These are phyloP conservation scores for Hybos culiciformis DNA, from an alignment of 2,888 invertebrate species.

Conservation along the genomic window DNA sequence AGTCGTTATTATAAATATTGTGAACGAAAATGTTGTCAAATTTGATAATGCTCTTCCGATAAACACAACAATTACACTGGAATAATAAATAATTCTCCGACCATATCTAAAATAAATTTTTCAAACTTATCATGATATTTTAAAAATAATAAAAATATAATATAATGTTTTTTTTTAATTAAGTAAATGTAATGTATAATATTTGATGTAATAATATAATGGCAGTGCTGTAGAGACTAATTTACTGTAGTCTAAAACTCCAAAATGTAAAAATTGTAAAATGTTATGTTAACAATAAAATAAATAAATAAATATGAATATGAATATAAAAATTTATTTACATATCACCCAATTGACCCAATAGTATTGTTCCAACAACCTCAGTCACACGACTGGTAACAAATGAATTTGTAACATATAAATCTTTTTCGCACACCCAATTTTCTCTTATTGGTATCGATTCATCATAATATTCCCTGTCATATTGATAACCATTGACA, in stretches of 20 bases:
- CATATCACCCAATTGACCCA: conserved; percentile 45
- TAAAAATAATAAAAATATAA: neutral
- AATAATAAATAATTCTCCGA: conserved; percentile 38
- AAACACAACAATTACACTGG: conserved; percentile 34
- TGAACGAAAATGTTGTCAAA: conserved; percentile 32
- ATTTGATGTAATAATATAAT: too few species aligned
- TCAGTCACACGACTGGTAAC: conserved; percentile 40
- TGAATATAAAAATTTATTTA: conserved; percentile 25
- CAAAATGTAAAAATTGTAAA: too few species aligned
- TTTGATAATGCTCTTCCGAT: conserved; percentile 34
- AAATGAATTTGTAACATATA: conserved; percentile 41
- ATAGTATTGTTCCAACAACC: conserved; percentile 41
- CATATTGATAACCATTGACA: conserved; percentile 42
- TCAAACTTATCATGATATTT: neutral
- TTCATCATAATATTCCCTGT: conserved; percentile 38
- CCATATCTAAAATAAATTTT: conserved; percentile 32
- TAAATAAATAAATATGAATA: neutral
- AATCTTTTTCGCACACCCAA: conserved; percentile 43
- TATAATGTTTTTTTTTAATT: too few species aligned
- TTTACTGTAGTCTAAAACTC: too few species aligned
- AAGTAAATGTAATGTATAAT: too few species aligned
- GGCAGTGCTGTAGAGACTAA: too few species aligned
- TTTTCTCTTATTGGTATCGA: conserved; percentile 40
- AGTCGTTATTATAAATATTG: conserved; percentile 34
- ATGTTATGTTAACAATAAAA: too few species aligned